A percentile compares a stretch with the other conserved stretches of the same genome.
Conservation (phyloP, 2,888 invertebrate genomes). For the Lottia scabra region DNA sequence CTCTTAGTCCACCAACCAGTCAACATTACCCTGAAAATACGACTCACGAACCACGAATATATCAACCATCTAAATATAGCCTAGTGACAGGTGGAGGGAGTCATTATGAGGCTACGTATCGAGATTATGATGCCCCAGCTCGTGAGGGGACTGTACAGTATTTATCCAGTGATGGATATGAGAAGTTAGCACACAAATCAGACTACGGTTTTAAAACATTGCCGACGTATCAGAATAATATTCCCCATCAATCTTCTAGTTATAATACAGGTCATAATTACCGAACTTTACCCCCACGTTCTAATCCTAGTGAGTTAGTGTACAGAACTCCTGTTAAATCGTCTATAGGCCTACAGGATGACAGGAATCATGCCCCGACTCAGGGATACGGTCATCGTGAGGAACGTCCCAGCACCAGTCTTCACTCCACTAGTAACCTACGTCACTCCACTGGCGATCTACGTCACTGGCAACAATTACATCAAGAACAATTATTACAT, state of each 20-base stretch:
- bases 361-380: not conserved
- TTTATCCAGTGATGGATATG: not conserved
- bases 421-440: not conserved
- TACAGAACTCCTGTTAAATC: not conserved
- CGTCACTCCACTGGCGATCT: slow-evolving; percentile 35
- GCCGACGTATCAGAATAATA: not conserved
- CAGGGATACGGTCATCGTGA: slow-evolving; percentile 3
- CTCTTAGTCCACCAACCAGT: slow-evolving; percentile 3
- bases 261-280: not conserved
- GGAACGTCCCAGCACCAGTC: not conserved
- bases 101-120: not conserved
- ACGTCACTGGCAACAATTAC: slow-evolving; percentile 59
- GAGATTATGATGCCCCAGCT: not conserved
- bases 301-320: not conserved
- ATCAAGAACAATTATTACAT: slow-evolving; percentile 43
- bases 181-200: not conserved
- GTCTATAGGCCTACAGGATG: not conserved
- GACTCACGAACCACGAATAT: not conserved
- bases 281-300: not conserved
- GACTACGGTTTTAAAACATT: not conserved
- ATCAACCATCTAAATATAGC: not conserved
- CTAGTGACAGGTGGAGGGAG: not conserved
- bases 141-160: not conserved
- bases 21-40: slow-evolving; percentile 4
- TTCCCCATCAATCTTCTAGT: not conserved